These are phyloP conservation scores for Danionella cerebrum DNA, from an alignment of 2,113 vertebrate genomes.

Conservation along the genomic window DNA sequence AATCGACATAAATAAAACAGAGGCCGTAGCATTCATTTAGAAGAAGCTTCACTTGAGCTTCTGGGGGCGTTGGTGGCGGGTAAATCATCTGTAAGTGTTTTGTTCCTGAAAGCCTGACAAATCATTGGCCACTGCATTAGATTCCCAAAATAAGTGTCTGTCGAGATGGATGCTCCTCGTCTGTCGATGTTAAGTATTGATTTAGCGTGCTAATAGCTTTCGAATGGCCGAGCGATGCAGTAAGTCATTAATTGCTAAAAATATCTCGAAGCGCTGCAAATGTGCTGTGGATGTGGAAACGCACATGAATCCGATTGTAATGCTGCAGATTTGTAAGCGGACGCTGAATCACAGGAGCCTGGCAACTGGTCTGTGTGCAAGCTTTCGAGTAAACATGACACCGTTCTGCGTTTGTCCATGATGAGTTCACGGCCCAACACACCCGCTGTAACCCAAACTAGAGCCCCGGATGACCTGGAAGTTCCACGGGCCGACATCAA, in stretches of 20 bases:
- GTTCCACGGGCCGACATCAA: conserved; percentile 27
- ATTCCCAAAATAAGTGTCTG: conserved; percentile 47
- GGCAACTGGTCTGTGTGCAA: neutral
- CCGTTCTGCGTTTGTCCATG: neutral
- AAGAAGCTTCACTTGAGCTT: conserved; percentile 16
- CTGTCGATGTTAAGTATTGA: conserved; percentile 50
- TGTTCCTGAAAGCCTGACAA: conserved; percentile 8
- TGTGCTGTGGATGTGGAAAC: too few relatives aligned
- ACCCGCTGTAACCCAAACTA: conserved; percentile 22
- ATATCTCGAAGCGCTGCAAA: neutral
- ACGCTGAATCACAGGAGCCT: too few relatives aligned
- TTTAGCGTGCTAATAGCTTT: conserved; percentile 46
- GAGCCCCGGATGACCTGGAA: conserved; percentile 34
- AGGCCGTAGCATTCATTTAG: neutral
- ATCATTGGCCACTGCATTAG: conserved; percentile 36
- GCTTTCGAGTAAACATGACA: conserved; percentile 19
- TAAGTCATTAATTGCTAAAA: conserved; percentile 43
- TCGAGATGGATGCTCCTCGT: conserved; percentile 17
- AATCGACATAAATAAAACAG: neutral
- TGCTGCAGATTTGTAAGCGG: too few relatives aligned
- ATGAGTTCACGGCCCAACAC: conserved; percentile 38
- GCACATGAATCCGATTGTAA: neutral
- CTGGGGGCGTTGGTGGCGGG: too few relatives aligned
- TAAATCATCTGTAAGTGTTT: conserved; percentile 17
- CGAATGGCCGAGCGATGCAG: conserved; percentile 42